Base-by-base conservation (phyloP, 2,888 invertebrate species). In the Kuschelorhynchus macadamiae region DNA sequence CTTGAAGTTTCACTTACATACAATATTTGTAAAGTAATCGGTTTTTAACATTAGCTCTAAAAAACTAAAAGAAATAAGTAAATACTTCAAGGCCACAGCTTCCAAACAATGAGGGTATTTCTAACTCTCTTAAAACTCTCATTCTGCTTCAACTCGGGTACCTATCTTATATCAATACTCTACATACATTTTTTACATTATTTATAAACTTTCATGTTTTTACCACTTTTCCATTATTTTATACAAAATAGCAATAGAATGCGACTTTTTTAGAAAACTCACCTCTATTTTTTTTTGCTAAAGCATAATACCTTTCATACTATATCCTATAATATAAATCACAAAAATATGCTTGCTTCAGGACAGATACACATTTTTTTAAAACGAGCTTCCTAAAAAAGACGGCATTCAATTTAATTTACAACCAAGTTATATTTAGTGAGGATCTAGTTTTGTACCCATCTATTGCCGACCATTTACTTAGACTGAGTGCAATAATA, bases 141-240 rank as follows among this genome's bases (percentile, higher is more conserved):
- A 36, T 60, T 7, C 9, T 18, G 5, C 21, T 50, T 18, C 18
- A 32, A 21, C 21, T 41, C 49, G 21, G 17, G 42, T 11, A 57
- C 25, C 50, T 60, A 60, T 33, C 52, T 53, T 42, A 62, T 16
- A 25, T n/a, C n/a, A 52, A 62, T 50, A 62, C 50, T 62, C 42
- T 62, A 62, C 62, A 62, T 36, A 52, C 17, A 14, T 50, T 47
- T 60, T 60, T 60, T 60, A 60, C 60, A 60, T 39, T 60, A 60
- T 59, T 47, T 49, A 61, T 61, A 41, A 49, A 18, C 12, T 32
- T 18, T 62, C 30, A 50, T 52, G 25, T 62, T 57, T 62, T 60
- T 50, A 30, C 42, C 41, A 60, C 21, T 60, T 62, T 49, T 62
- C 39, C 42, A 30, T 44, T 1, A 44, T 61, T 52, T 44, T 56